phyloP scores from a whole-genome alignment of 2,797 vertebrate genomes.

The Dallia pectoralis region DNA sequence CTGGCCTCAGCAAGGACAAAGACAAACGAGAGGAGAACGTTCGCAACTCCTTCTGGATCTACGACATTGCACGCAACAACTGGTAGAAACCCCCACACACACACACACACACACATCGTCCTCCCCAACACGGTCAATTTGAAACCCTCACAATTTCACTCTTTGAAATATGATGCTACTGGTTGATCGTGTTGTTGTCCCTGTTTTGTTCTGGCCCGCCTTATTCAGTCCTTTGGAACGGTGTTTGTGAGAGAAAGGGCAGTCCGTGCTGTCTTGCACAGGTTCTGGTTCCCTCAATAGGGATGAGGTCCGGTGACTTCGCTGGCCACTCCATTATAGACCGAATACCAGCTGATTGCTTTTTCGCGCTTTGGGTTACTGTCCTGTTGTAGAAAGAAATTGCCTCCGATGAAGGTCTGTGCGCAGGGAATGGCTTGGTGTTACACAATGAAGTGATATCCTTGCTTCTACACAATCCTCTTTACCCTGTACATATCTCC shows the following conservation, averaged over 20 bases:
- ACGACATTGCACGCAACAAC: slow-evolving; percentile 97
- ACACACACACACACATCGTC: slow-evolving; percentile 8
- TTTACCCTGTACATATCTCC: no score
- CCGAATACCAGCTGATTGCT: no score
- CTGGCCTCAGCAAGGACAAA: slow-evolving; percentile 98
- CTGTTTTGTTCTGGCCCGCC: background rate
- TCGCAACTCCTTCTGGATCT: slow-evolving; percentile 99
- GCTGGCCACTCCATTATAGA: no score
- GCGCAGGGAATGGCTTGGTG: no score
- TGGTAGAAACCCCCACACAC: slow-evolving; percentile 75
- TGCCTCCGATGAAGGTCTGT: no score
- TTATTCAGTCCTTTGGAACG: background rate
- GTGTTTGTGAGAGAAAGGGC: slow-evolving; percentile 40
- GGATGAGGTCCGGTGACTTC: no score
- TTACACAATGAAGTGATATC: no score
- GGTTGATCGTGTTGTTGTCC: background rate
- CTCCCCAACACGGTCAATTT: background rate
- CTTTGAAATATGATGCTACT: no score
- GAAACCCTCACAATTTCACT: no score
- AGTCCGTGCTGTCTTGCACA: slow-evolving; percentile 6
- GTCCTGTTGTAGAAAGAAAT: no score
- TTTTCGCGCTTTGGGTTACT: no score
- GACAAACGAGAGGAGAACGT: slow-evolving; percentile 98
- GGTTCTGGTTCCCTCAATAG: slow-evolving; percentile 42
- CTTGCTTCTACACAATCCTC: no score